Conservation (phyloP, 2,797 vertebrate genomes). For the Alectoris magna region DNA sequence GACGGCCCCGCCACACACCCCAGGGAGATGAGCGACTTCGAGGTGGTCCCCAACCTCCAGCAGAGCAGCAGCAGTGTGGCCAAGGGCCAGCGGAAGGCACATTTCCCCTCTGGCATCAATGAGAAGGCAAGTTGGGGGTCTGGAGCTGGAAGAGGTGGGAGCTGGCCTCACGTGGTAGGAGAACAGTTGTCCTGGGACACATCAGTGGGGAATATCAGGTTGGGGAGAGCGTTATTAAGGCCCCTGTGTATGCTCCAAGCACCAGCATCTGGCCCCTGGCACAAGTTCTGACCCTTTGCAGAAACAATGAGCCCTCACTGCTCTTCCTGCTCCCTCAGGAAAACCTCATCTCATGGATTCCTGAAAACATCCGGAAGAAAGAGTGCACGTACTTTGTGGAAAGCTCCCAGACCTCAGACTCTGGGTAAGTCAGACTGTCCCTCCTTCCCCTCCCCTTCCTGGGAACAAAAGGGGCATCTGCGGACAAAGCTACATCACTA, state of each 20-base stretch:
- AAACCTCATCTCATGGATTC: conserved; percentile 85
- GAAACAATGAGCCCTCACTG: background rate
- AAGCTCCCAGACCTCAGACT: conserved; percentile 73
- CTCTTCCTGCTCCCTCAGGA: conserved; percentile 57
- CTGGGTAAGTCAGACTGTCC: conserved; percentile 65
- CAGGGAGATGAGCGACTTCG: conserved; percentile 53
- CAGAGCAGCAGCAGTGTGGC: conserved; percentile 64
- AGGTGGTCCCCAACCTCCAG: conserved; percentile 68
- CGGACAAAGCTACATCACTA: background rate
- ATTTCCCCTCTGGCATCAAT: conserved; percentile 7
- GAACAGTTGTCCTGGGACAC: fast-evolving
- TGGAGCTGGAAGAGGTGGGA: fast-evolving
- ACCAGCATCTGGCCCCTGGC: no score
- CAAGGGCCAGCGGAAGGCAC: conserved; percentile 50
- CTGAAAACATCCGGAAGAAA: conserved; percentile 87
- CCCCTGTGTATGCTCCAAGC: no score
- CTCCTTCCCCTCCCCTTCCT: background rate
- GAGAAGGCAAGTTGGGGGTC: conserved; percentile 73
- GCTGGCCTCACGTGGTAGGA: fast-evolving
- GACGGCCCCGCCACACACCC: background rate
- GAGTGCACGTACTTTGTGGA: conserved; percentile 87
- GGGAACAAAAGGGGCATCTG: background rate
- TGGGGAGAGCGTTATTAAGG: background rate
- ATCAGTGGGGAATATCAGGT: background rate
- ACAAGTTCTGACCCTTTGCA: background rate